Conservation (phyloP, 2,113 vertebrate species). For the Pleuronectes platessa region DNA sequence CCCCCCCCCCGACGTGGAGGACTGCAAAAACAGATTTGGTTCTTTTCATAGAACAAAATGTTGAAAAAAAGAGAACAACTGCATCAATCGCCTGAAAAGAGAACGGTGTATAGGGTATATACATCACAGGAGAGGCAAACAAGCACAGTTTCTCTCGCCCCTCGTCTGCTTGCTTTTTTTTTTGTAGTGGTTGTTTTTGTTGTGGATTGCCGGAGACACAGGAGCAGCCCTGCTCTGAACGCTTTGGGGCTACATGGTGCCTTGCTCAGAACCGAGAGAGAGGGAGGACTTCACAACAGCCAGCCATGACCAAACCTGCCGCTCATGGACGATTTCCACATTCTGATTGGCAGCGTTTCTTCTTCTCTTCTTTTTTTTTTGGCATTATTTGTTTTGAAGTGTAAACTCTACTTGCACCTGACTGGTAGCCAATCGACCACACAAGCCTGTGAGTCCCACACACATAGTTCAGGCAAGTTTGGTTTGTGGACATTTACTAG, state of each 20-base stretch:
- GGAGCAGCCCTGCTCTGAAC: slow-evolving; percentile 38
- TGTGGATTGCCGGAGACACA: slow-evolving; percentile 27
- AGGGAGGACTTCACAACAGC: slow-evolving; percentile 43
- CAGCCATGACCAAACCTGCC: slow-evolving; percentile 35
- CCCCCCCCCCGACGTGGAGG: slow-evolving; percentile 62
- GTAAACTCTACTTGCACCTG: slow-evolving; percentile 52
- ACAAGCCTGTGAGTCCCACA: slow-evolving; percentile 18
- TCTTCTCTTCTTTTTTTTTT: slow-evolving; percentile 4
- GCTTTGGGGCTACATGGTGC: slow-evolving; percentile 60
- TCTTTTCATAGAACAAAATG: slow-evolving; percentile 83
- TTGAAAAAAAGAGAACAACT: slow-evolving; percentile 67
- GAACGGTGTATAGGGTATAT: slow-evolving; percentile 22
- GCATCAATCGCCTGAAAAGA: slow-evolving; percentile 79
- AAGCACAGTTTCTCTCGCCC: slow-evolving; percentile 70
- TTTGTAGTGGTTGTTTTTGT: slow-evolving; percentile 49
- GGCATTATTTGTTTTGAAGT: slow-evolving; percentile 79
- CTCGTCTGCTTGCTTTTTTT: slow-evolving; percentile 29
- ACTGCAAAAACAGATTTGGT: slow-evolving; percentile 66
- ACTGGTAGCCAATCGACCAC: slow-evolving; percentile 30
- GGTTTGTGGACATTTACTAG: slow-evolving; percentile 26
- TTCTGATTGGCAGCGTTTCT: slow-evolving; percentile 64
- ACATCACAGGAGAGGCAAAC: slow-evolving; percentile 34
- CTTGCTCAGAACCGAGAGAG: slow-evolving; percentile 64
- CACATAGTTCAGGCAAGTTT: slow-evolving; percentile 3
- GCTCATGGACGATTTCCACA: slow-evolving; percentile 22